Evolutionary conservation across 2,113 vertebrate genomes (phyloP).

Genomic region (Anas platyrhynchos): DNA sequence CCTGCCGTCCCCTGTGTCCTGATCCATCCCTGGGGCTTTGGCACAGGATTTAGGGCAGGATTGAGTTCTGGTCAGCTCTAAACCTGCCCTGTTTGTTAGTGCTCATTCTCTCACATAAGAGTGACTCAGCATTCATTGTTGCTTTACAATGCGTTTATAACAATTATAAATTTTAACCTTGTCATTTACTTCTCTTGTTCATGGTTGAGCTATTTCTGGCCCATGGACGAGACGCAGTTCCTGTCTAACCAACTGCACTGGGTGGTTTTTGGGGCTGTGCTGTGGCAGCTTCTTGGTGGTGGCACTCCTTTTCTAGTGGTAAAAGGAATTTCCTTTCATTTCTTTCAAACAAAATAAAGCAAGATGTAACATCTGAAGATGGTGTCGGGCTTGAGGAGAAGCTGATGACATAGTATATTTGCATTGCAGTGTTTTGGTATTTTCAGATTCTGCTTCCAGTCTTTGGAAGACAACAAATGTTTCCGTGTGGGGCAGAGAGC

Average conservation of each 20-base stretch:
- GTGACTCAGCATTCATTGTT: background rate
- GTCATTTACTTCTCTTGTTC: background rate
- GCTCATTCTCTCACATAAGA: rapidly evolving
- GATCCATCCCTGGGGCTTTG: background rate
- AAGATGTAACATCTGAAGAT: background rate
- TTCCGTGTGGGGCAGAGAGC: background rate
- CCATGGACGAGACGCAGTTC: rapidly evolving
- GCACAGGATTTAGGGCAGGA: background rate
- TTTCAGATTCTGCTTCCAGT: background rate
- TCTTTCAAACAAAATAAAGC: background rate
- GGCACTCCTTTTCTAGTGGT: background rate
- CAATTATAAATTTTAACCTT: background rate
- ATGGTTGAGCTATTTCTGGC: background rate
- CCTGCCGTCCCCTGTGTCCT: background rate
- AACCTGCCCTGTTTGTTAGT: background rate
- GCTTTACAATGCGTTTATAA: background rate
- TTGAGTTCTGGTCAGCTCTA: rapidly evolving
- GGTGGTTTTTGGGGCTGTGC: background rate
- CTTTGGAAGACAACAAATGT: background rate
- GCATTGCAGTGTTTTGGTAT: background rate
- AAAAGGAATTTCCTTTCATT: background rate
- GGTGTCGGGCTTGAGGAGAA: background rate
- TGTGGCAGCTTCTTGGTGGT: background rate
- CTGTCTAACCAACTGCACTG: rapidly evolving
- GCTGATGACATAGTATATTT: background rate